Conservation (phyloP, 2,797 vertebrate genomes). For the Acrocephalus scirpaceus region DNA sequence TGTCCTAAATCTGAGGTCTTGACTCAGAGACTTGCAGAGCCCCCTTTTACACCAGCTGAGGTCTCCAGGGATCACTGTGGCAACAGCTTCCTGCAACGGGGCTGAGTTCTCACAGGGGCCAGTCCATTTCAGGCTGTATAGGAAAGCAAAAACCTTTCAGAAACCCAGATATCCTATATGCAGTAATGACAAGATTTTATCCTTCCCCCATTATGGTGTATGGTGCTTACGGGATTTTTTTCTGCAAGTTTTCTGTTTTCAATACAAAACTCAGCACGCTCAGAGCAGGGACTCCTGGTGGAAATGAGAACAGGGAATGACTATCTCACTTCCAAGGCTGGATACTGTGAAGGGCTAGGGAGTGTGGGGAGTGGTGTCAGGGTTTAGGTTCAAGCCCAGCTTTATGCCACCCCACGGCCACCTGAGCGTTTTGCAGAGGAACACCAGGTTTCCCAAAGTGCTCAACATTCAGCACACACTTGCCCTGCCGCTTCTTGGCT, state of each 20-base stretch:
- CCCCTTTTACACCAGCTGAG: neutral
- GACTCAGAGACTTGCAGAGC: neutral
- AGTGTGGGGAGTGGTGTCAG: fast-evolving
- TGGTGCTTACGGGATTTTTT: neutral
- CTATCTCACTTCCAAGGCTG: neutral
- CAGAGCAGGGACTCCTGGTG: neutral
- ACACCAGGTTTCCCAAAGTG: neutral
- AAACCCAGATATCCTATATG: neutral
- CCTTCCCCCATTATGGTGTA: neutral
- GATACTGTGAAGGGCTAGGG: neutral
- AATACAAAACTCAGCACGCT: neutral
- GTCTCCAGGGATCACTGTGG: neutral
- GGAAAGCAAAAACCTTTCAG: neutral
- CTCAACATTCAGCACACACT: neutral
- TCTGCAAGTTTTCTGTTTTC: neutral
- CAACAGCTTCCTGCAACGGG: neutral
- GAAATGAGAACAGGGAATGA: neutral
- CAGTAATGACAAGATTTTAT: neutral
- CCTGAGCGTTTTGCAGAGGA: neutral
- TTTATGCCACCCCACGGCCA: neutral
- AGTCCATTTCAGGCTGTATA: neutral
- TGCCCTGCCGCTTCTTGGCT: neutral
- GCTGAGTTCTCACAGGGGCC: neutral
- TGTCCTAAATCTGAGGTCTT: neutral
- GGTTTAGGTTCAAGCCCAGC: neutral